phyloP scores from a whole-genome alignment of 2,888 invertebrate genomes.

The Zelleria hepariella region DNA sequence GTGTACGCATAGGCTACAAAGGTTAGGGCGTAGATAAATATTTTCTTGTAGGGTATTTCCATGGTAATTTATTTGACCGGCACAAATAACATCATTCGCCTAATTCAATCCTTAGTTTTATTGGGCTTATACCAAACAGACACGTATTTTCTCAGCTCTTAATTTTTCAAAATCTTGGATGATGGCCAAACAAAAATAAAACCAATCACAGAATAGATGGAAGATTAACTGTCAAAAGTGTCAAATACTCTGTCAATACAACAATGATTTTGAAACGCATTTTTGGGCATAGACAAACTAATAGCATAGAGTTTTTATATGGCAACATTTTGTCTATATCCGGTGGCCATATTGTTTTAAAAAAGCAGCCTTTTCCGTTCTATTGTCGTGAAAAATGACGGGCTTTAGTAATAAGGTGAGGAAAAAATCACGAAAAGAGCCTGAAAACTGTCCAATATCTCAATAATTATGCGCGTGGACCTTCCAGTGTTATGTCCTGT shows the following conservation, averaged over 20 bases:
- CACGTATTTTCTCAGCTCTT: background rate
- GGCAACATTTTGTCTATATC: conserved; percentile 23
- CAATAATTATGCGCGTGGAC: background rate
- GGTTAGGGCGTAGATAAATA: conserved; percentile 80
- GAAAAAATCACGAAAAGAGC: conserved; percentile 21
- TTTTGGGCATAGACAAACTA: background rate
- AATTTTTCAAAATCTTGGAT: background rate
- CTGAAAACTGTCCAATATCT: background rate
- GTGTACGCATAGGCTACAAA: conserved; percentile 85
- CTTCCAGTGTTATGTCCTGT: background rate
- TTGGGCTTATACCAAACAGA: background rate
- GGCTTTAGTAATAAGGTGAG: conserved; percentile 86
- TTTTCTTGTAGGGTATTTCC: conserved; percentile 83
- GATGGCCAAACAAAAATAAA: background rate
- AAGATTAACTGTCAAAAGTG: background rate
- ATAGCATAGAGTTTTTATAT: background rate
- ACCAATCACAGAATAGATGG: background rate
- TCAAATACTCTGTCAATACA: background rate
- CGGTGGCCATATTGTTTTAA: conserved; percentile 66
- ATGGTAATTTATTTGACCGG: conserved; percentile 40
- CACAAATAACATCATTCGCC: background rate
- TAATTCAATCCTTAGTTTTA: background rate
- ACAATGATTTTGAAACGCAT: background rate
- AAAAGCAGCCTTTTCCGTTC: conserved; percentile 75
- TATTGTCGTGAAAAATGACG: conserved; percentile 81